Evolutionary conservation across 2,888 invertebrate genomes (phyloP), one percentile per base, ranked within the genome.

Genomic region (Plagiodera versicolora): DNA sequence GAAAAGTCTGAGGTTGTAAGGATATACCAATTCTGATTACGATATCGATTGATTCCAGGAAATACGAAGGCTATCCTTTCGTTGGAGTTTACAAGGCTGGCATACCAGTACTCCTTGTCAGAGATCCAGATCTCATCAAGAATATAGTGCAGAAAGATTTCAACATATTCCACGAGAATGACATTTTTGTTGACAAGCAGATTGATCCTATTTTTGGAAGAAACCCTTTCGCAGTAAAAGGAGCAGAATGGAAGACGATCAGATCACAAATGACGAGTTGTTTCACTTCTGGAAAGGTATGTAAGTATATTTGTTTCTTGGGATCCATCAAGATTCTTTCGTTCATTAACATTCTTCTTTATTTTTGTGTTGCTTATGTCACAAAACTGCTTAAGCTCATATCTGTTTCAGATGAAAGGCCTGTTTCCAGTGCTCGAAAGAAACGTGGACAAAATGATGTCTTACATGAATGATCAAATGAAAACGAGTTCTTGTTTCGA

Each of bases 181-280:
- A 79, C 32, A 64, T 80, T 9, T 48, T 73, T 28, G 48, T 75
- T 4, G 76, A 81, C 58, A 79, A 81, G 45, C 73, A 80, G 17
- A 65, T 71, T 0, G 85, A 86, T 55, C 82, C 80, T 0, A 67
- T 86, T 2, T 71, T 81, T 8, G 79, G 79, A 1, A 78, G 79
- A 50, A 82, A 83, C 75, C 82, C 83, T 0, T 83, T 86, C 65
- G 61, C 75, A 0, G 64, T 84, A 19, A 79, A 76, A 11, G 82
- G 83, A 0, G 75, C 80, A 11, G 72, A 79, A 64, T 84, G 86
- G 85, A 83, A 82, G 61, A 73, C 76, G 1, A 72, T 81, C 0
- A 77, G 86, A 8, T 73, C 77, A 0, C 82, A 82, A 64, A 66
- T 85, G 10, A 81, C 84, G 1, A 79, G 84, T 0, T 81, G 81